Base-by-base conservation (phyloP, 2,888 invertebrate species). In the Phyllotreta striolata region DNA sequence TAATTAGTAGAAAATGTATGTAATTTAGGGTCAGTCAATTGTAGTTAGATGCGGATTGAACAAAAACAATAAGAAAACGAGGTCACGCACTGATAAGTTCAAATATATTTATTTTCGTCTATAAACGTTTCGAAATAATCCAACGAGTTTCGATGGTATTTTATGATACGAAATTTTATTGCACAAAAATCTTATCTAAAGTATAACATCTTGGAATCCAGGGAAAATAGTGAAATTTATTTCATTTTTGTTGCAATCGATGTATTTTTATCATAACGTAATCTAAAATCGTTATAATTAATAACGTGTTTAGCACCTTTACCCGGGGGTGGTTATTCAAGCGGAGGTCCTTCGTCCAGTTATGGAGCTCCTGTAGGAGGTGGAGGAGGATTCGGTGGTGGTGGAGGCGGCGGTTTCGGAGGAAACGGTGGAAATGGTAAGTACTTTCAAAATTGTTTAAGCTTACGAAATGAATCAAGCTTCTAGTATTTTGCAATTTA, bases 381-480 rank as follows among this genome's bases (percentile, higher is more conserved):
- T 43, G 69, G 70, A 37, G 70, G 72, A 34, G 67, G 13, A 73
- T 78, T 63, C 39, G 70, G 69, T 34, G 66, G 67, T 12, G 67
- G 68, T 35, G 64, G 62, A 6, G 66, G 66, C 9, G 64, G 66
- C 37, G 64, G 66, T 43, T 61, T 54, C 44, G 61, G 68, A 44
- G 79, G 75, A 1, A 79, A 80, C 3, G 82, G 82, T 57, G 81
- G 83, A 40, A 46, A 46, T 47, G 57, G 57, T 57, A 38, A 44
- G 37, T 35, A 41, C 24, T 24, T 6, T 24, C 6, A 0, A 38
- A n/a, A 24, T 37, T 12, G 10, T 38, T 34, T 14, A 1, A 55
- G 4, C 7, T 38, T 40, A 55, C 43, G 38, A 80, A 75, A 1
- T 24, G 44, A 44, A 43, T 38, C 39, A 38, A 13, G 6, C 40